Base-by-base conservation (phyloP, 2,797 vertebrate genomes). In the Meriones psammophilus region DNA sequence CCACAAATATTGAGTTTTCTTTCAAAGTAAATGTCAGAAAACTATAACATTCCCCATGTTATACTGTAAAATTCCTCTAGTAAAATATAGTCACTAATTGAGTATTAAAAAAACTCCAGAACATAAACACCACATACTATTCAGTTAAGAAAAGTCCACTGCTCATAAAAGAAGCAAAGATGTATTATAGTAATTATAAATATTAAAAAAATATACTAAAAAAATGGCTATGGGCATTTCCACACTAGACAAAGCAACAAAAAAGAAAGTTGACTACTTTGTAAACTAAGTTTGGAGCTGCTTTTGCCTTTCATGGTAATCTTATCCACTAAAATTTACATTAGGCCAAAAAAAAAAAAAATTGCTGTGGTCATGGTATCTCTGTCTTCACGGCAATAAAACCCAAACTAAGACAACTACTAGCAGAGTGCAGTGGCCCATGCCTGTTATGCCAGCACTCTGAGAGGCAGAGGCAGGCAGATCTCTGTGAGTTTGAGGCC, bases 11-110 rank as follows among this genome's bases (percentile, higher is more conserved):
- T 89, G 22, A 89, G 88, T 81, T 97, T 80, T 30, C 87, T 94
- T 97, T 91, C 87, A 93, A 97, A 94, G 71, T 26, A 89, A 94
- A 76, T 86, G n/a, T 87, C 76, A 94, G 78, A 79, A 90, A 96
- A 94, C 8, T 86, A 94, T 68, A 89, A 77, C 30, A 76, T 20
- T 74, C 80, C 50, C 33, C 66, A 81, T 39, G 33, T 79, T 96
- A 87, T 36, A 81, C 4, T 85, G 76, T 56, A 95, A 80, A 94
- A 93, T 71, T 95, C 39, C 42, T 96, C 90, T 71, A 76, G 56
- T 93, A 64, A 97, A 93, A 95, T 88, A 92, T 33, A 92, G 42
- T 95, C 68, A 95, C n/a, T 42, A 22, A 96, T 92, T 94, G 88
- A 90, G 9, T 79, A 93, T 73, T 94, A 73, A 80, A 89, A 89